phyloP scores from a whole-genome alignment of 1,140 invertebrate species.

The Micrasema longulum region DNA sequence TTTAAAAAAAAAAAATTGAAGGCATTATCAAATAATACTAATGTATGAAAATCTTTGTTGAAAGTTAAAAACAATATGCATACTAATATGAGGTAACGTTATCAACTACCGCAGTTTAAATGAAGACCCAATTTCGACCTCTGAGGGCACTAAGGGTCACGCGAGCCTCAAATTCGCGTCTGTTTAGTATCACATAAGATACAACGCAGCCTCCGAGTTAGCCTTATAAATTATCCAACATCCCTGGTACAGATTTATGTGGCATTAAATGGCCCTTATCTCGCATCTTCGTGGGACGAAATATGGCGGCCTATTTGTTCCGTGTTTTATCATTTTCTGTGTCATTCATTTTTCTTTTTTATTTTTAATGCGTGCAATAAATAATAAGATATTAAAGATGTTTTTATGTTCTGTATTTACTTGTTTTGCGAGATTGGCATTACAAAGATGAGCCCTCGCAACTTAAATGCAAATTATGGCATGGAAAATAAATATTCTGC shows the following conservation, averaged over 20 bases:
- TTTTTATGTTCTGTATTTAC: too few species aligned
- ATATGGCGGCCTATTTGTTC: background rate
- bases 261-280: slow-evolving; percentile 38
- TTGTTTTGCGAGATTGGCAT: too few species aligned
- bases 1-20: too few species aligned
- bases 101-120: background rate
- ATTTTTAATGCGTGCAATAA: too few species aligned
- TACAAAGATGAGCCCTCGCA: too few species aligned
- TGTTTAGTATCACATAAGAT: slow-evolving; percentile 24
- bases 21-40: too few species aligned
- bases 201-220: slow-evolving; percentile 1
- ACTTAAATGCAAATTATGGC: too few species aligned
- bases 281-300: slow-evolving; percentile 20
- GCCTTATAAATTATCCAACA: slow-evolving; percentile 33
- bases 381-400: too few species aligned
- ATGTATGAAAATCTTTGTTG: too few species aligned
- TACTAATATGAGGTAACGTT: too few species aligned
- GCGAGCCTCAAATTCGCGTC: background rate
- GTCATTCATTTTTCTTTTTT: slow-evolving; percentile 14
- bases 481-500: too few species aligned
- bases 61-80: too few species aligned
- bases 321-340: slow-evolving; percentile 14
- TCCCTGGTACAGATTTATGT: slow-evolving; percentile 30
- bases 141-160: background rate
- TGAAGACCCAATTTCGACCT: background rate